Percentiles rank a stretch among this genome's conserved stretches.
Evolutionary conservation across 1,140 invertebrate species (phyloP).

Genomic region (Spodoptera frugiperda): DNA sequence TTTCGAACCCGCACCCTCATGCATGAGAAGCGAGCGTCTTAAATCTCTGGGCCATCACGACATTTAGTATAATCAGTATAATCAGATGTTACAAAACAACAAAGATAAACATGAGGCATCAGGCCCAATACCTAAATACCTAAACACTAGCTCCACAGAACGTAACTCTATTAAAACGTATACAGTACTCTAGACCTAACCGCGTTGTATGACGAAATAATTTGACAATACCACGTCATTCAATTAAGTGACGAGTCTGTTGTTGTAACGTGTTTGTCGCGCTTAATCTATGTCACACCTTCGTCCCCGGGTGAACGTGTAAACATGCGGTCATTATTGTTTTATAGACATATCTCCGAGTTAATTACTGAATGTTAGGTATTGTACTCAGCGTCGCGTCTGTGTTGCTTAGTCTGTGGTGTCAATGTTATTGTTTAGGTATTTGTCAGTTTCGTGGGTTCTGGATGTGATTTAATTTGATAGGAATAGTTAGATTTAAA

Average conservation of each 20-base stretch:
- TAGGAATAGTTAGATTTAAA: too few species aligned
- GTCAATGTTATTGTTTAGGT: too few species aligned
- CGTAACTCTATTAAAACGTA: not conserved
- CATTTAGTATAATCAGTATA: too few species aligned
- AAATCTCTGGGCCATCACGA: too few species aligned
- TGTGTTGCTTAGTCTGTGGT: too few species aligned
- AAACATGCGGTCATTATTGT: slow-evolving; percentile 27
- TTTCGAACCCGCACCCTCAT: too few species aligned
- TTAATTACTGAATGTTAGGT: not conserved
- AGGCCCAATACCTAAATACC: not conserved
- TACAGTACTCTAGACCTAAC: not conserved
- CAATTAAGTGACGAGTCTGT: slow-evolving; percentile 39
- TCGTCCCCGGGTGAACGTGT: not conserved
- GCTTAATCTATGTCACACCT: slow-evolving; percentile 34
- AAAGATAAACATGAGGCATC: too few species aligned
- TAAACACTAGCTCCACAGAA: not conserved
- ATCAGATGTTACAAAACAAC: too few species aligned
- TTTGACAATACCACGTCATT: slow-evolving; percentile 32
- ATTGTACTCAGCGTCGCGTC: not conserved
- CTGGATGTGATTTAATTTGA: too few species aligned
- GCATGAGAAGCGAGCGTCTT: too few species aligned
- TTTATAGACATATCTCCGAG: not conserved
- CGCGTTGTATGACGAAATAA: slow-evolving; percentile 37
- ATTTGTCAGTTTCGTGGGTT: too few species aligned
- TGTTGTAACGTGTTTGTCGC: slow-evolving; percentile 26